Conservation (phyloP, 1,140 invertebrate genomes). For the Drosophila auraria region DNA sequence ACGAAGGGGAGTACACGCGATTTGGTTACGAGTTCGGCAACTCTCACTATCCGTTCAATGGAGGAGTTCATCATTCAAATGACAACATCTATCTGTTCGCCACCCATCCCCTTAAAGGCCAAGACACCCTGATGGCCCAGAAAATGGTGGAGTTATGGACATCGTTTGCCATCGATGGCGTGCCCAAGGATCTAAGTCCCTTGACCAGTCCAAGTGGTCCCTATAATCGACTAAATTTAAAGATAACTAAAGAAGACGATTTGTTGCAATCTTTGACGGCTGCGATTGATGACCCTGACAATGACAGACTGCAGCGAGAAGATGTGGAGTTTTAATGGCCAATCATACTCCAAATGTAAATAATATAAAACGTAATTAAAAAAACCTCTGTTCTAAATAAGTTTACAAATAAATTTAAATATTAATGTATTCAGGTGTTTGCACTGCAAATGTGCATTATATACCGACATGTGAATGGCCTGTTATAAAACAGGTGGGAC, state of each 20-base stretch:
- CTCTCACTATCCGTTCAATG: slow-evolving; percentile 84
- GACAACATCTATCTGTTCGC: slow-evolving; percentile 85
- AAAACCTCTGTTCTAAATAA: not conserved
- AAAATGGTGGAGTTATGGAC: slow-evolving; percentile 85
- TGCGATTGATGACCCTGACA: slow-evolving; percentile 75
- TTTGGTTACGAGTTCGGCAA: slow-evolving; percentile 84
- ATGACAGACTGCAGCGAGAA: slow-evolving; percentile 49
- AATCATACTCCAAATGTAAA: not conserved
- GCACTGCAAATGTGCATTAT: no score
- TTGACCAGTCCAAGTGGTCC: slow-evolving; percentile 66
- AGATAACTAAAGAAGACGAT: slow-evolving; percentile 46
- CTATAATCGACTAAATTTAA: slow-evolving; percentile 67
- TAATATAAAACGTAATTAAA: not conserved
- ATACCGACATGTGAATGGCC: no score
- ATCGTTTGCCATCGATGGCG: slow-evolving; percentile 78
- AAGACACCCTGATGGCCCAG: slow-evolving; percentile 74
- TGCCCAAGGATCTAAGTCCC: slow-evolving; percentile 50
- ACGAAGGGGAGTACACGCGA: slow-evolving; percentile 73
- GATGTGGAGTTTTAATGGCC: slow-evolving; percentile 48
- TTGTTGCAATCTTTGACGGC: slow-evolving; percentile 64
- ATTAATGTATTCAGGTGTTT: no score
- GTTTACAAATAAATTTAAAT: no score
- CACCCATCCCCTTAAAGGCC: slow-evolving; percentile 64
- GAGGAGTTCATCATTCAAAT: slow-evolving; percentile 85
- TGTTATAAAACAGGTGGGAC: no score